Evolutionary conservation across 2,113 vertebrate genomes (phyloP), one percentile per base, ranked within the genome.

Genomic region (Willisornis vidua): DNA sequence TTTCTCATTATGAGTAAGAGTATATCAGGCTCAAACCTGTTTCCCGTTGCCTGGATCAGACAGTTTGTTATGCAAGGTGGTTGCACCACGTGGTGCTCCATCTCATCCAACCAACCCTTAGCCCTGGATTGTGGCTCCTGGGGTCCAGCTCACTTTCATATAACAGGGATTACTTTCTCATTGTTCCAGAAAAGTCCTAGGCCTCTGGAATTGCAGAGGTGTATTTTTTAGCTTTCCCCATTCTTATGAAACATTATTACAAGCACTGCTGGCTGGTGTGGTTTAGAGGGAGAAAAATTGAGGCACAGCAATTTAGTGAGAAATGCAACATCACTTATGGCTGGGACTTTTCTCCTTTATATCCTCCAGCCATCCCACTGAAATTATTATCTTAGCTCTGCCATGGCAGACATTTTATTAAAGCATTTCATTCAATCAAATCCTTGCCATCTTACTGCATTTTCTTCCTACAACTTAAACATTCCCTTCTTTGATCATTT

Each of bases 21-120:
- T 51, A 26, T 79, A 65, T 62, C 77, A 51, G 37, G 39, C 14
- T 33, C 67, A 57, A 92, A 75, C 67, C 67, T 89, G 84, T 54
- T 95, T 97, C 89, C 89, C 18, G 7, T 96, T 94, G 26, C 3
- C 29, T 26, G 92, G 91, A 61, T 91, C 76, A 85, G 66, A 31
- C 25, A 43, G 43, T 73, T 97, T 85, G 91, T 96, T 96, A 89
- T 77, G 81, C 68, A 95, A 96, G 91, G 73, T 87, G 63, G 51
- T 52, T 90, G 39, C 39, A 57, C 9, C 76, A 68, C 4, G 1
- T 68, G 85, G 39, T 54, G 49, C 54, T 79, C 23, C 48, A 12
- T 25, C 71, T 31, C 46, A 75, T 92, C 78, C 79, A 89, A 41
- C n/a, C 83, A 73, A 88, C 20, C 57, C 59, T 67, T 10, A 92